Base-by-base conservation (phyloP, 1,140 invertebrate species). In the Tetranychus cinnabarinus region DNA sequence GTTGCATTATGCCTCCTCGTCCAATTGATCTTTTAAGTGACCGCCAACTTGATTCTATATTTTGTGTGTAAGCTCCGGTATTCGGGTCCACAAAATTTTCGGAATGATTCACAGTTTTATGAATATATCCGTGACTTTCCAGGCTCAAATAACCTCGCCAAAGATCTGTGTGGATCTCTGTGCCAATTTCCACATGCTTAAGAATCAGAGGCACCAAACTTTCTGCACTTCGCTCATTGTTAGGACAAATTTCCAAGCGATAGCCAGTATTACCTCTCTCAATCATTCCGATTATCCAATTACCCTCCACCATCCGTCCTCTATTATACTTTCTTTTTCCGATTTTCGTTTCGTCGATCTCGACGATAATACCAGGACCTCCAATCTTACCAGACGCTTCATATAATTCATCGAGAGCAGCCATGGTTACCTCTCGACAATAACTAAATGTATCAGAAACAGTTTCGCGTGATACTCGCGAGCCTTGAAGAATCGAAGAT, bases 81-180 rank as follows among this genome's bases (percentile, higher is more conserved):
- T 33, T 31, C 33, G 31, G 12, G 23, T 10, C 31, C 15, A 54
- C 52, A 31, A 23, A 54, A 15, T 54, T 31, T 33, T 54, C 8
- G 8, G 15, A 8, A 54, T 54, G 52, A 1, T 54, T 54, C 23
- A 54, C 10, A 7, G 33, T 54, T 15, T 23, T 8, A 33, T 54
- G 52, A 15, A 23, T 10, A 33, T 54, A 54, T 8, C 31, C 52
- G 10, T 15, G 31, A 31, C 58, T 31, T 31, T 54, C 33, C 6
- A 64, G 55, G 35, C 56, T 36, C 13, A 56, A 7, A 45, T 63
- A 65, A 2, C 36, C 60, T 56, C 61, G 61, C 64, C 64, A 65
- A n/a, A 56, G 48, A 54, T 65, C 60, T 1, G 62, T 61, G 2
- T 4, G 60, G 63, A 2, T 23, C 0, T 23, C 23, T 23, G 23